Conservation (phyloP, 2,113 vertebrate species). For the Tringa solitaria region DNA sequence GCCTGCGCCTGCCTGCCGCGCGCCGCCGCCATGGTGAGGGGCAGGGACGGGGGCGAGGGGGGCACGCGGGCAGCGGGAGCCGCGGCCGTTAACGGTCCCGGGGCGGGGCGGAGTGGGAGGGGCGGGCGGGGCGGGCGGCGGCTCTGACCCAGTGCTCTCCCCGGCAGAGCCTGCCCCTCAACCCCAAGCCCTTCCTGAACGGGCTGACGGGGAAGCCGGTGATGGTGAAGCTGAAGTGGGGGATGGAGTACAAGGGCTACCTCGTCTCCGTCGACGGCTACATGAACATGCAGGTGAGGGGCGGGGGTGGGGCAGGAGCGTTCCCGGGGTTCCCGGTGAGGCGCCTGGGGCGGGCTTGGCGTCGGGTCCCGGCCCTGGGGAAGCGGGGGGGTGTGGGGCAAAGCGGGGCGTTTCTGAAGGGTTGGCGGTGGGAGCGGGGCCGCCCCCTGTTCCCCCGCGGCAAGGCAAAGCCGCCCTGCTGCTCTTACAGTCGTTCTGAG, state of each 20-base stretch:
- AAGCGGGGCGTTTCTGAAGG: rapidly evolving
- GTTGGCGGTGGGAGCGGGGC: rapidly evolving
- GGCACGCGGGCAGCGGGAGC: background rate
- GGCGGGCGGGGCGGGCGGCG: background rate
- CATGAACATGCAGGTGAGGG: slow-evolving; percentile 97
- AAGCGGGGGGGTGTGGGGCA: rapidly evolving
- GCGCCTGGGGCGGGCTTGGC: too few relatives aligned
- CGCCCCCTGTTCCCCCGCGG: rapidly evolving
- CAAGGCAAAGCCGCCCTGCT: rapidly evolving
- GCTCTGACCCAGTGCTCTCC: background rate
- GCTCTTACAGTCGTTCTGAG: rapidly evolving
- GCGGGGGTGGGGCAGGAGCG: background rate
- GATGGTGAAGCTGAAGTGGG: slow-evolving; percentile 99
- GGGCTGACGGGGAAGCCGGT: slow-evolving; percentile 97
- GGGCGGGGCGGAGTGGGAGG: background rate
- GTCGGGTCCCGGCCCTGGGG: too few relatives aligned
- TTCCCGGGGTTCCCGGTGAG: background rate
- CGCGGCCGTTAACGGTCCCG: background rate
- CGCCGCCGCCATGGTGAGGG: slow-evolving; percentile 38
- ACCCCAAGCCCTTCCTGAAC: slow-evolving; percentile 97
- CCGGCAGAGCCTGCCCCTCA: slow-evolving; percentile 92
- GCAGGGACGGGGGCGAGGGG: background rate
- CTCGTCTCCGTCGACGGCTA: slow-evolving; percentile 96
- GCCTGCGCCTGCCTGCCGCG: background rate
- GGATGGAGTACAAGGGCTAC: slow-evolving; percentile 98